Percentiles rank a stretch among this genome's conserved stretches.
phyloP scores from a whole-genome alignment of 2,888 invertebrate genomes.

The Acrocyrtus sp. region DNA sequence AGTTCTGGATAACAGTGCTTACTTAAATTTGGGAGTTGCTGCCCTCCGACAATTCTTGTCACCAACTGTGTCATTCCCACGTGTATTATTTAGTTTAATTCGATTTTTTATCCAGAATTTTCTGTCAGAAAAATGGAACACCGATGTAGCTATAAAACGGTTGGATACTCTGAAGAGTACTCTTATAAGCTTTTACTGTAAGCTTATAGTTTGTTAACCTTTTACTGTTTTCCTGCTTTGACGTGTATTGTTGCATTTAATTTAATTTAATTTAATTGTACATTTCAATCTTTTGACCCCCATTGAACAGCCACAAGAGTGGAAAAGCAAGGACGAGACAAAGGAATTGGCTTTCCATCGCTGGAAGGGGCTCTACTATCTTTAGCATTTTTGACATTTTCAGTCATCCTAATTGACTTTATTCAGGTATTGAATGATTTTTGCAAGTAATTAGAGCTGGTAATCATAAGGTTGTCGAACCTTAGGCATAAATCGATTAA shows the following conservation, averaged over 20 bases:
- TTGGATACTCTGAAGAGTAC: constrained; percentile 1
- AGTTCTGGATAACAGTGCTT: too few relatives aligned
- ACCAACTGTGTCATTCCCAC: too few relatives aligned
- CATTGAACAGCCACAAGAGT: not conserved
- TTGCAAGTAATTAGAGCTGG: not conserved
- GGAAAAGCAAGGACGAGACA: not conserved
- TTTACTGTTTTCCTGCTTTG: not conserved
- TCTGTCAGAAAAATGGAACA: not conserved
- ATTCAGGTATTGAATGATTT: constrained; percentile 72
- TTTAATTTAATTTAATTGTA: not conserved
- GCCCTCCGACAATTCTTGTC: too few relatives aligned
- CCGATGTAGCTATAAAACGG: not conserved
- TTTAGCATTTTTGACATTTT: constrained; percentile 85
- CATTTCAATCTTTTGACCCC: not conserved
- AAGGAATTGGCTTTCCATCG: constrained; percentile 77
- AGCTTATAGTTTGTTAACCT: too few relatives aligned
- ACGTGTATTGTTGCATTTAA: not conserved
- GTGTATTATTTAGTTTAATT: too few relatives aligned
- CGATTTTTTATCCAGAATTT: not conserved
- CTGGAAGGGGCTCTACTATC: constrained; percentile 84
- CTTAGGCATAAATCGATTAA: too few relatives aligned
- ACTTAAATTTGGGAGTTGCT: too few relatives aligned
- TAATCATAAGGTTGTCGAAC: too few relatives aligned
- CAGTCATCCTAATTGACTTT: constrained; percentile 84
- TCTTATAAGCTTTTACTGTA: constrained; percentile 2